Percentiles rank a stretch among this genome's conserved stretches.
Evolutionary conservation across 2,797 vertebrate species (phyloP).

Genomic region (Molossus molossus): DNA sequence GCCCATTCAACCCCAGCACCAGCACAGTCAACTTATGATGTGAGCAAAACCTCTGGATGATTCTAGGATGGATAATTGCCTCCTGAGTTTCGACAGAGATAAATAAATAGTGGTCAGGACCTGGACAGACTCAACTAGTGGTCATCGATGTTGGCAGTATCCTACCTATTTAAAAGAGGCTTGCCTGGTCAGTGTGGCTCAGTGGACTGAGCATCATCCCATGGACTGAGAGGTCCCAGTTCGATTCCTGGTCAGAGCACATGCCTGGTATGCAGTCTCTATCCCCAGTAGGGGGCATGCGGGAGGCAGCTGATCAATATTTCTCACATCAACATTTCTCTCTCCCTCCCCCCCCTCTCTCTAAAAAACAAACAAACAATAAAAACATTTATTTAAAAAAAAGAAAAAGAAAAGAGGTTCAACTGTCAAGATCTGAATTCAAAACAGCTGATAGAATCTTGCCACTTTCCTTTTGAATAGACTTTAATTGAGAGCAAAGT

Average conservation of each 20-base stretch:
- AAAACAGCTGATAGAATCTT: constrained; percentile 88
- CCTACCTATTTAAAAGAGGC: constrained; percentile 48
- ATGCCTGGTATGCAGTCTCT: no score
- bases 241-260: no score
- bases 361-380: no score
- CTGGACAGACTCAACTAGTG: constrained; percentile 86
- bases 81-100: constrained; percentile 76
- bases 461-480: constrained; percentile 89
- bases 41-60: constrained; percentile 75
- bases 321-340: no score
- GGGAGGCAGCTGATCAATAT: no score
- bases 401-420: not conserved
- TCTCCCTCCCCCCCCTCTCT: no score
- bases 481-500: constrained; percentile 93
- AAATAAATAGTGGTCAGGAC: constrained; percentile 88
- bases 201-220: no score
- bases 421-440: constrained; percentile 86
- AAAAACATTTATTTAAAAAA: no score
- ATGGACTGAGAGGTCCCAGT: no score
- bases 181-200: not conserved
- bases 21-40: constrained; percentile 75
- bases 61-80: constrained; percentile 82
- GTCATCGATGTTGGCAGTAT: constrained; percentile 83
- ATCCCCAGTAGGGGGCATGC: no score
- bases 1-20: not conserved